Base-by-base conservation (phyloP, 2,113 vertebrate species). In the Ornithorhynchus anatinus region DNA sequence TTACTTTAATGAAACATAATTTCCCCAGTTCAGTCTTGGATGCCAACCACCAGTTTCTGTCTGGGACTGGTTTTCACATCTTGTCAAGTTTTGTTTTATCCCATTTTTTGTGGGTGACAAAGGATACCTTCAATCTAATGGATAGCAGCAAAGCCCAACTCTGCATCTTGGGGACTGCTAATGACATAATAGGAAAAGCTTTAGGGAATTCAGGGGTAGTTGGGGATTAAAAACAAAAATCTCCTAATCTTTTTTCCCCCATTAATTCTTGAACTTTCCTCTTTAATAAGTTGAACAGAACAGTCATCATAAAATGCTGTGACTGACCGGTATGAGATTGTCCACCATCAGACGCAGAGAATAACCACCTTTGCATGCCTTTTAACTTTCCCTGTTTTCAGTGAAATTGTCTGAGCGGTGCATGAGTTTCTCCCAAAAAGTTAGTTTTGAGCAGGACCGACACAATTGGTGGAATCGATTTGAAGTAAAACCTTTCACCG, bases 341-440 rank as follows among this genome's bases (percentile, higher is more conserved):
- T 81, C 63, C 69, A 15, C 8, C 51, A 70, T 35, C 47, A 65
- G 44, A 67, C 48, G 43, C 38, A 20, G 2, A 43, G 44, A 35
- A n/a, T 53, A 69, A 57, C 8, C 3, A 69, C 62, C 57, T 43
- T 27, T 2, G 1, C 13, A n/a, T 36, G 22, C 42, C 11, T 29
- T 51, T 54, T 57, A n/a, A n/a, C 14, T 42, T 36, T 47, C 75
- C 38, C 59, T 47, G 47, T 23, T 25, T 67, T 48, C n/a, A 10
- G 16, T 64, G 60, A 79, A 68, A 64, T 50, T 29, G n/a, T 50
- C 17, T 31, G 63, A 74, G 50, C 25, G 22, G 64, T 62, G 48
- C 62, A 33, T 29, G 38, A 51, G 61, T 69, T 70, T 62, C 19
- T 86, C 81, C 40, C 35, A 59, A 60, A 84, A 85, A 66, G 47